Evolutionary conservation across 37 sponge, comb jelly and placozoan genomes (phyloP).

Genomic region (Theonella swinhoei): DNA sequence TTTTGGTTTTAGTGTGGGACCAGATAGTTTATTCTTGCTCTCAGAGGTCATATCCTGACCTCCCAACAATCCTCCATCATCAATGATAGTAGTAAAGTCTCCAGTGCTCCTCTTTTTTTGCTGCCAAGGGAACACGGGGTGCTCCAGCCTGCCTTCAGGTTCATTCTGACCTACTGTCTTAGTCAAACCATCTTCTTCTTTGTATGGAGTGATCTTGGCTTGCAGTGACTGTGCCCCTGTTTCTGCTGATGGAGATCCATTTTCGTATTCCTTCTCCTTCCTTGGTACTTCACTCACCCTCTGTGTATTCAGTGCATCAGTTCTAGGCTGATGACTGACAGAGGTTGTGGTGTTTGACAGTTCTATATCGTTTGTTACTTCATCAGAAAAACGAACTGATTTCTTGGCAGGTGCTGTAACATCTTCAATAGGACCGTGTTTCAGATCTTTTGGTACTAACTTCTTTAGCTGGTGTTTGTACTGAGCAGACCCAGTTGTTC

Average conservation of each 20-base stretch:
- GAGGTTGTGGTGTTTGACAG: conserved; percentile 24
- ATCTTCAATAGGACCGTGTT: not conserved
- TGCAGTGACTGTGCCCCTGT: no score
- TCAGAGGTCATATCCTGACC: not conserved
- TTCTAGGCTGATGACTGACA: not conserved
- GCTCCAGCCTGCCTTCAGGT: conserved; percentile 23
- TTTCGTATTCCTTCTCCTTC: no score
- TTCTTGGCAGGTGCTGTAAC: conserved; percentile 46
- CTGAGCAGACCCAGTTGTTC: no score
- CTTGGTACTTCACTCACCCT: no score
- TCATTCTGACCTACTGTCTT: not conserved
- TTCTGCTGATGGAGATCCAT: no score
- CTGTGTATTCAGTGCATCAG: not conserved
- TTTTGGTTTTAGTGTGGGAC: not conserved
- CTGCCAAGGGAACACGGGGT: conserved; percentile 48
- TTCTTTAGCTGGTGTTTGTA: no score
- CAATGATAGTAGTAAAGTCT: no score
- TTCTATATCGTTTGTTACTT: not conserved
- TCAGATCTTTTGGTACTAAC: no score
- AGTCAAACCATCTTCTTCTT: not conserved
- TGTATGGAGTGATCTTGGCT: not conserved
- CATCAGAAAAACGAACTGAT: conserved; percentile 64
- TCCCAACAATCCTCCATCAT: not conserved
- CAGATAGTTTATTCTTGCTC: not conserved
- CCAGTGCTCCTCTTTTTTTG: conserved; percentile 3